These are phyloP conservation scores for Ptychochromis oligacanthus DNA, from an alignment of 2,113 vertebrate species.

Conservation along the genomic window DNA sequence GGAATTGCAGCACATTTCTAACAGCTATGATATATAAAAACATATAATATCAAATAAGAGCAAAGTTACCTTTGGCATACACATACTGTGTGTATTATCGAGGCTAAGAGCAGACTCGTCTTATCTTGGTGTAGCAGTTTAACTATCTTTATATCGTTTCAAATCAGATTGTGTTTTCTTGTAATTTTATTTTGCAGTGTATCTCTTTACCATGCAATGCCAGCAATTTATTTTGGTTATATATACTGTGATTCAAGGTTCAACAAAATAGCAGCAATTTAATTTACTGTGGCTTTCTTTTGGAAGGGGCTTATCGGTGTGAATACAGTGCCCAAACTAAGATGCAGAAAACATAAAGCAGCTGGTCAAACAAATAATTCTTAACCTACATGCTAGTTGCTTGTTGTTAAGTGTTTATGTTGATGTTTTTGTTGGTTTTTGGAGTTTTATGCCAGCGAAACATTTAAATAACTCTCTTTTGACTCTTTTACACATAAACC, in stretches of 20 bases:
- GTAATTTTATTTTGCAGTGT: conserved; percentile 1
- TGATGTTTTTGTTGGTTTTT: neutral
- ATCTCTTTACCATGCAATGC: neutral
- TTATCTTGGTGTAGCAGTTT: neutral
- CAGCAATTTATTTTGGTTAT: neutral
- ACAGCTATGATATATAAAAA: no score
- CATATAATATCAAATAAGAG: no score
- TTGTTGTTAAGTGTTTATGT: neutral
- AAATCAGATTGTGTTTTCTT: neutral
- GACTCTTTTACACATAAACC: neutral
- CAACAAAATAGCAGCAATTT: neutral
- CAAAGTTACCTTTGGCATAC: neutral
- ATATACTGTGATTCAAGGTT: no score
- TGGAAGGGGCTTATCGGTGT: neutral
- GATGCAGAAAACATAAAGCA: no score
- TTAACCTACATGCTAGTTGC: neutral
- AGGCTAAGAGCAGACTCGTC: neutral
- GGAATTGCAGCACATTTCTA: neutral
- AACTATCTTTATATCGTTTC: neutral
- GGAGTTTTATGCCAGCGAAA: neutral
- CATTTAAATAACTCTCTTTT: conserved; percentile 7
- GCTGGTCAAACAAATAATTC: conserved; percentile 10
- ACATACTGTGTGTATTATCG: neutral
- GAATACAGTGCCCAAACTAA: neutral
- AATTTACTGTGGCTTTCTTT: neutral